These are phyloP conservation scores for Drosophila sturtevanti DNA, from an alignment of 1,140 invertebrate species.

Conservation along the genomic window DNA sequence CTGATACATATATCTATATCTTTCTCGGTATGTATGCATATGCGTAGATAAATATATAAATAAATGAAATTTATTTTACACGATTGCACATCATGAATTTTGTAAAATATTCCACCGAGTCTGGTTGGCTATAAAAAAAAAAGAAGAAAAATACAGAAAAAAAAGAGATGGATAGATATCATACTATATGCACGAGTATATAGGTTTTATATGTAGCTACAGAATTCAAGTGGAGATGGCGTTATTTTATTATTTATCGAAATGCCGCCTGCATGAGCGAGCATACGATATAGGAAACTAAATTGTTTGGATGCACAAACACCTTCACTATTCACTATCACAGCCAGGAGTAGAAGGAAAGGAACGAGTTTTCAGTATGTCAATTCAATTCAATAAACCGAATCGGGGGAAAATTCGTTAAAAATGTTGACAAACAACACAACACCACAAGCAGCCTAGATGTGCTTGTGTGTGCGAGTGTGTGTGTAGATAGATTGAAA, in stretches of 20 bases:
- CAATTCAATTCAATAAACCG: background rate
- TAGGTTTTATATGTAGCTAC: no score
- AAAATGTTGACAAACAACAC: constrained; percentile 9
- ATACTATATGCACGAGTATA: no score
- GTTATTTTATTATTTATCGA: constrained; percentile 57
- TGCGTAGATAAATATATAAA: constrained; percentile 44
- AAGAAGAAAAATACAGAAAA: no score
- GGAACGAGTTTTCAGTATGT: background rate
- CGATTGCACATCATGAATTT: constrained; percentile 56
- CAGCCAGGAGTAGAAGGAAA: background rate
- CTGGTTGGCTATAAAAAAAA: background rate
- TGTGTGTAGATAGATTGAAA: background rate
- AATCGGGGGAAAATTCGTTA: background rate
- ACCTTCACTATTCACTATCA: background rate
- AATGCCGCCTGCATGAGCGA: constrained; percentile 44
- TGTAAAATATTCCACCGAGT: constrained; percentile 24
- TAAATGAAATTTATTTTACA: constrained; percentile 62
- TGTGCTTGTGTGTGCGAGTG: no score
- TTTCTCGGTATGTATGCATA: constrained; percentile 13
- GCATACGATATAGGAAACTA: constrained; percentile 30
- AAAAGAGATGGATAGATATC: no score
- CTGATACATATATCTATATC: background rate
- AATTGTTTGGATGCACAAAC: constrained; percentile 41
- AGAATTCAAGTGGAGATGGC: constrained; percentile 6
- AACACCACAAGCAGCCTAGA: background rate